phyloP scores from a whole-genome alignment of 2,113 vertebrate species.

The Brienomyrus longianalis region DNA sequence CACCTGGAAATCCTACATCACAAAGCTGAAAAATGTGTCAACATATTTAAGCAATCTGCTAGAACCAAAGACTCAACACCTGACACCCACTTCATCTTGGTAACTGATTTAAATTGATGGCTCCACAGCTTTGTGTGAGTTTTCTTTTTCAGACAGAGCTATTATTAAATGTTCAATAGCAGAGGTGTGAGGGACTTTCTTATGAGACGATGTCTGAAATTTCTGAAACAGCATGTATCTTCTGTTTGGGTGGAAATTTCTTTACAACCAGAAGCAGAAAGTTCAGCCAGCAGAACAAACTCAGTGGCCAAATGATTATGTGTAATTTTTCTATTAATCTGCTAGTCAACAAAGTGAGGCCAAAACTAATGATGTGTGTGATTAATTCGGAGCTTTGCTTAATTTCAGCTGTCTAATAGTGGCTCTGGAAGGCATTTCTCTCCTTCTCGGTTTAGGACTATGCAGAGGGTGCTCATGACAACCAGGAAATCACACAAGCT shows the following conservation, averaged over 20 bases:
- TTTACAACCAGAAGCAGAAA: not conserved
- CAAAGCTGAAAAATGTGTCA: not conserved
- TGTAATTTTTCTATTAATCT: not conserved
- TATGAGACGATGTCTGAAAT: not conserved
- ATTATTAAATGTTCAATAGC: not conserved
- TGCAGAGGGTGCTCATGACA: not conserved
- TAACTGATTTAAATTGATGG: not conserved
- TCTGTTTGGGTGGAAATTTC: not conserved
- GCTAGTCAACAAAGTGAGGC: not conserved
- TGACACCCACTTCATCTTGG: not conserved
- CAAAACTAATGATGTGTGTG: not conserved
- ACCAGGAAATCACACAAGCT: not conserved
- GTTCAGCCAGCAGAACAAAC: not conserved
- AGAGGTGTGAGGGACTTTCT: not conserved
- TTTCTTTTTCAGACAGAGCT: not conserved
- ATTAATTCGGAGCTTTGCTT: not conserved
- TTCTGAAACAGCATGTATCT: not conserved
- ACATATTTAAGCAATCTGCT: not conserved
- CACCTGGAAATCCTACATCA: not conserved
- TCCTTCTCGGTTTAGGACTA: not conserved
- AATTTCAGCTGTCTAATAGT: not conserved
- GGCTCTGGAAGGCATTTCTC: not conserved
- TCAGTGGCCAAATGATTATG: not conserved
- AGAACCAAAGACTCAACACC: not conserved
- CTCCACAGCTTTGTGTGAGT: not conserved